Conservation (phyloP, 2,797 vertebrate species). For the Buceros bicornis region DNA sequence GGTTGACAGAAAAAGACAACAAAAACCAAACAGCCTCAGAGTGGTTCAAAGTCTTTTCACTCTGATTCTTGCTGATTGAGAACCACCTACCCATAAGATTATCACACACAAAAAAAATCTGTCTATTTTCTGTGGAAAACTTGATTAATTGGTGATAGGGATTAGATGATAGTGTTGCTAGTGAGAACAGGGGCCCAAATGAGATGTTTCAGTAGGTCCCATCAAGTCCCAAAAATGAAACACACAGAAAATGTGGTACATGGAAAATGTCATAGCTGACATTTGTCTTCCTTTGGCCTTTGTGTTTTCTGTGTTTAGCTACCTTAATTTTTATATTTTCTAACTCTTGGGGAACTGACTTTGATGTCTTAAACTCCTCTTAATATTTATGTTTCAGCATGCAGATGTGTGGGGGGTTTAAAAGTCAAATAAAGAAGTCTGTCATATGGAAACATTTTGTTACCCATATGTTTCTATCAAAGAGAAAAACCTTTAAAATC, state of each 20-base stretch:
- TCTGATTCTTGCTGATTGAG: background rate
- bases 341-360: background rate
- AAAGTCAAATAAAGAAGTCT: background rate
- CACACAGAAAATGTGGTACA: background rate
- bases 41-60: background rate
- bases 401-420: background rate
- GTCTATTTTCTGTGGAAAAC: background rate
- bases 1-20: background rate
- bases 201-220: background rate
- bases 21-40: background rate
- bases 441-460: background rate
- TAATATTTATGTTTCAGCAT: background rate
- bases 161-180: background rate
- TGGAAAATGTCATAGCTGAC: background rate
- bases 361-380: background rate
- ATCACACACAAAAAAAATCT: background rate
- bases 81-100: background rate
- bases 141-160: background rate
- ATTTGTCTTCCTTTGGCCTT: background rate
- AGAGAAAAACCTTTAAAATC: background rate
- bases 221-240: background rate
- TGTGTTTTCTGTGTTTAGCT: background rate
- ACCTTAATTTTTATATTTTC: background rate
- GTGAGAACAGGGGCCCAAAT: background rate
- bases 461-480: background rate